These are phyloP conservation scores for Cheracebus regulus DNA, from an alignment of 2,797 vertebrate species.

Conservation along the genomic window DNA sequence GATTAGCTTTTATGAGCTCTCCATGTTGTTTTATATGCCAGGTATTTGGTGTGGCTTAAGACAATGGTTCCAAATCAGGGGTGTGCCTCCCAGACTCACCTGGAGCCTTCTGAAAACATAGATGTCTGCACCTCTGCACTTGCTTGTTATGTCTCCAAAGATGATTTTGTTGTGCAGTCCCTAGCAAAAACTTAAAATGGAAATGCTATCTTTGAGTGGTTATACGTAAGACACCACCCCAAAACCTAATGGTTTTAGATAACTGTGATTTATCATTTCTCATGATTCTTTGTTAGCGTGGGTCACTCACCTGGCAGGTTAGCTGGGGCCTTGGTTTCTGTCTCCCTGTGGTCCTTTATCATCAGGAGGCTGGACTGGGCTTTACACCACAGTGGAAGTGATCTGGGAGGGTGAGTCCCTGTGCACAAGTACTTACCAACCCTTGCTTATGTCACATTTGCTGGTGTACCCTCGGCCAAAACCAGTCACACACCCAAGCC, in stretches of 20 bases:
- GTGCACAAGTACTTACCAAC: background rate
- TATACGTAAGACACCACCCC: background rate
- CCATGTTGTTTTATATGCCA: background rate
- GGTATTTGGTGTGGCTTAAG: background rate
- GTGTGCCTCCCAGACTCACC: fast-evolving
- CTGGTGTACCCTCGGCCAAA: background rate
- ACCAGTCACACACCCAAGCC: background rate
- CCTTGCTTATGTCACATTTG: background rate
- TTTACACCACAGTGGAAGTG: background rate
- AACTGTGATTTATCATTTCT: background rate
- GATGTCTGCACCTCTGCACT: background rate
- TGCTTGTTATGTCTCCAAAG: fast-evolving
- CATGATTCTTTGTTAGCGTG: background rate
- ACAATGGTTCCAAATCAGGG: background rate
- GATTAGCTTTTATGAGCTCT: slow-evolving; percentile 47
- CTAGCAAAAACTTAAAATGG: background rate
- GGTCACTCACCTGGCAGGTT: background rate
- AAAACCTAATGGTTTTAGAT: background rate
- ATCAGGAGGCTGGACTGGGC: background rate
- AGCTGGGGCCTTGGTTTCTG: background rate
- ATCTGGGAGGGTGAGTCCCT: background rate
- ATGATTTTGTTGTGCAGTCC: background rate
- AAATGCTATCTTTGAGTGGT: background rate
- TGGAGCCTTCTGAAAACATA: background rate
- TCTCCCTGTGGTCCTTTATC: background rate